Evolutionary conservation across 2,113 vertebrate genomes (phyloP).

Genomic region (Ailuropoda melanoleuca): DNA sequence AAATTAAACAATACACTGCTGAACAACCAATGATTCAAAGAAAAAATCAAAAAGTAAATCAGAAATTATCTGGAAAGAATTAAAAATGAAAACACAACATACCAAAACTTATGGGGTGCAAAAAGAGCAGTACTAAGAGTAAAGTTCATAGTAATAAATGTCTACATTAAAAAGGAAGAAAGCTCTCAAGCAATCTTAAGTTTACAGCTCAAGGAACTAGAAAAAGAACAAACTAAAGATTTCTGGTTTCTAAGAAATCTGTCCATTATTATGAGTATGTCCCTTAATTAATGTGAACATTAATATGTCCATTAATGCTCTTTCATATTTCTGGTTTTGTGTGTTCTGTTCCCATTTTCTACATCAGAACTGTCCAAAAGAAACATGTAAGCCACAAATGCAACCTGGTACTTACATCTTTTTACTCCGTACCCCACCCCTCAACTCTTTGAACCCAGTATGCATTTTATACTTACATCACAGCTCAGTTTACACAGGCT

Average conservation of each 20-base stretch:
- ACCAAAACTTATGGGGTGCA: neutral
- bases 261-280: neutral
- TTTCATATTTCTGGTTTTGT: neutral
- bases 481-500: neutral
- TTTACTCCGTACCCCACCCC: neutral
- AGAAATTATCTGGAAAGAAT: constrained; percentile 11
- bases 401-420: neutral
- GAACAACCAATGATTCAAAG: neutral
- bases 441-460: neutral
- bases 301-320: neutral
- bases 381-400: neutral
- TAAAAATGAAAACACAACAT: neutral
- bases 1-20: neutral
- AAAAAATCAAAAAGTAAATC: neutral
- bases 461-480: neutral
- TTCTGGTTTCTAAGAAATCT: neutral
- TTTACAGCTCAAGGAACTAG: neutral
- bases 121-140: neutral
- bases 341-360: neutral
- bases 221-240: neutral
- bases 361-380: neutral
- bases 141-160: neutral
- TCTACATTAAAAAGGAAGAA: neutral
- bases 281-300: neutral
- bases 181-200: neutral